These are phyloP conservation scores for Pangasius sanitwongsei DNA, from an alignment of 2,797 vertebrate genomes.

Conservation along the genomic window DNA sequence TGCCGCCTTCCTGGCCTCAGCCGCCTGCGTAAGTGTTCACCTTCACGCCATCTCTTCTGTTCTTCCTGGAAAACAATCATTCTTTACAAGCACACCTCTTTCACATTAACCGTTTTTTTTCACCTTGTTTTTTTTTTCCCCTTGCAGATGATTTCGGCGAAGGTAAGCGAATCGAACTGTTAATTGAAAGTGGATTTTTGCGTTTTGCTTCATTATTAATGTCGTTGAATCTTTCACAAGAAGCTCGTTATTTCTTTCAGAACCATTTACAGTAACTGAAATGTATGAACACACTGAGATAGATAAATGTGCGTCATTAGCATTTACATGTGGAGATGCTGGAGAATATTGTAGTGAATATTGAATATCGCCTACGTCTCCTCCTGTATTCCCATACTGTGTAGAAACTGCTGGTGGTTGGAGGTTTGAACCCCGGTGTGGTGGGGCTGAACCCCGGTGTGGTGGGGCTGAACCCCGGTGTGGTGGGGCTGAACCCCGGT, in stretches of 20 bases:
- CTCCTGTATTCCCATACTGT: background rate
- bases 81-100: background rate
- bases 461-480: slow-evolving; percentile 18
- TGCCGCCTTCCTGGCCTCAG: slow-evolving; percentile 31
- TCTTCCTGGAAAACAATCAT: background rate
- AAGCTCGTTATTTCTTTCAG: background rate
- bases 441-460: background rate
- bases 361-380: background rate
- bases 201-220: background rate
- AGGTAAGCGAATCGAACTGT: slow-evolving; percentile 25
- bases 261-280: background rate
- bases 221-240: background rate
- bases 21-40: slow-evolving; percentile 29
- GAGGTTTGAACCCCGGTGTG: slow-evolving; percentile 49
- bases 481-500: slow-evolving; percentile 42
- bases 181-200: background rate
- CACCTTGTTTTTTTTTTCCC: background rate
- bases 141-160: slow-evolving; percentile 44
- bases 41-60: background rate
- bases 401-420: slow-evolving; percentile 51
- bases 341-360: too few species aligned
- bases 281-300: background rate
- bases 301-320: background rate
- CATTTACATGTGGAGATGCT: background rate
- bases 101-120: background rate